A percentile compares a stretch with the other conserved stretches of the same genome.
These are phyloP conservation scores for Falco novaeseelandiae DNA, from an alignment of 2,797 vertebrate species.

Conservation along the genomic window DNA sequence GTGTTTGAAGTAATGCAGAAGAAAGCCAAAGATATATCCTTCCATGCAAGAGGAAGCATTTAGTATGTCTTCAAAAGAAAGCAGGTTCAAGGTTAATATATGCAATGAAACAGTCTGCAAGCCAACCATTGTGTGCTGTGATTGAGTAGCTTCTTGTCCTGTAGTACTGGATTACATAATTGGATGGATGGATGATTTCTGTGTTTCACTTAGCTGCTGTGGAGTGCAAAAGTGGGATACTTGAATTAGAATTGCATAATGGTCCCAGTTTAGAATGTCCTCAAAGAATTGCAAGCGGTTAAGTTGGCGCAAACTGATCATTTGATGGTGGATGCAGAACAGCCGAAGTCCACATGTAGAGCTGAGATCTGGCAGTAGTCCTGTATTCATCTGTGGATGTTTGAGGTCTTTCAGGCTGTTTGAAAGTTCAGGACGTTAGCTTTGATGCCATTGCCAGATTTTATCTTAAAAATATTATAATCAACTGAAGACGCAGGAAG, in stretches of 20 bases:
- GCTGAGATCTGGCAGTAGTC: background rate
- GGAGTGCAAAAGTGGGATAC: background rate
- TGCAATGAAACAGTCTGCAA: background rate
- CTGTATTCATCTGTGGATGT: background rate
- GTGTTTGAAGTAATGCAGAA: background rate
- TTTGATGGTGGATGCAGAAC: background rate
- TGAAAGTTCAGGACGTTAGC: background rate
- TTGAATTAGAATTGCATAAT: background rate
- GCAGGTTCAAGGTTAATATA: background rate
- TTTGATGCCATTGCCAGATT: constrained; percentile 17
- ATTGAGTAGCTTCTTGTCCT: background rate
- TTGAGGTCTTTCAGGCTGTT: background rate
- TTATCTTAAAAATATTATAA: background rate
- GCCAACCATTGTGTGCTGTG: background rate
- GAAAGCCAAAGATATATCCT: background rate
- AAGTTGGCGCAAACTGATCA: background rate
- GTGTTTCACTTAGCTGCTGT: background rate
- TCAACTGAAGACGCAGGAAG: background rate
- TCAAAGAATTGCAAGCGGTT: background rate
- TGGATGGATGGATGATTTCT: background rate
- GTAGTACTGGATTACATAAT: background rate
- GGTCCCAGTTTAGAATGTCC: background rate
- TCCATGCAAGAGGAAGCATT: background rate
- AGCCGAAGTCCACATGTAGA: background rate
- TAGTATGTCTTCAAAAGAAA: background rate